Percentiles rank a stretch among this genome's conserved stretches.
Evolutionary conservation across 2,113 vertebrate genomes (phyloP).

Genomic region (Lagopus leucura): DNA sequence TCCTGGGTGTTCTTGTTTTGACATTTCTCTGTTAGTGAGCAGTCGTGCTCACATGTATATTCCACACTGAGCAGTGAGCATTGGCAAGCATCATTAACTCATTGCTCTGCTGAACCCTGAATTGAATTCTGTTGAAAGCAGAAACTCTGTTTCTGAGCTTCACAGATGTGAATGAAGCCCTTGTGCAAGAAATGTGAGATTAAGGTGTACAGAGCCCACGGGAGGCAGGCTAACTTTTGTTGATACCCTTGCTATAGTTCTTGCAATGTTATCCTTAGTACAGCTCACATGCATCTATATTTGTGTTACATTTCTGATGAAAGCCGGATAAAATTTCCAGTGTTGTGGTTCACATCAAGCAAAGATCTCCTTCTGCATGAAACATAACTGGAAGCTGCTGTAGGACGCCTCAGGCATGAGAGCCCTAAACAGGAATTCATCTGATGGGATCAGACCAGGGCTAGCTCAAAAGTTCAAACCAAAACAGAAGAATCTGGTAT

Average conservation of each 20-base stretch:
- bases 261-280: background rate
- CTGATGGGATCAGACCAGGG: background rate
- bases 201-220: background rate
- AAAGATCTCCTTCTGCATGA: background rate
- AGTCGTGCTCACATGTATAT: fast-evolving
- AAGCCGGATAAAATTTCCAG: background rate
- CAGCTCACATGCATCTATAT: background rate
- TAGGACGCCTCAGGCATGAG: background rate
- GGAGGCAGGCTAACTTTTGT: background rate
- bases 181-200: background rate
- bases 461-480: background rate
- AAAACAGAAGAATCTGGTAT: background rate
- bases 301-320: background rate
- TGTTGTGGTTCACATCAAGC: background rate
- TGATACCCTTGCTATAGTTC: background rate
- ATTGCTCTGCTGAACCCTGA: background rate
- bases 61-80: background rate
- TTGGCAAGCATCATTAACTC: background rate
- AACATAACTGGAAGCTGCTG: background rate
- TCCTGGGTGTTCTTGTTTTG: background rate
- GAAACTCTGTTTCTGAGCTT: background rate
- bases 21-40: background rate
- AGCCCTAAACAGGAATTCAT: background rate
- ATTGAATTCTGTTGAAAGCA: background rate
- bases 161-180: background rate